Conservation (phyloP, 2,113 vertebrate genomes). For the Eurypyga helias region DNA sequence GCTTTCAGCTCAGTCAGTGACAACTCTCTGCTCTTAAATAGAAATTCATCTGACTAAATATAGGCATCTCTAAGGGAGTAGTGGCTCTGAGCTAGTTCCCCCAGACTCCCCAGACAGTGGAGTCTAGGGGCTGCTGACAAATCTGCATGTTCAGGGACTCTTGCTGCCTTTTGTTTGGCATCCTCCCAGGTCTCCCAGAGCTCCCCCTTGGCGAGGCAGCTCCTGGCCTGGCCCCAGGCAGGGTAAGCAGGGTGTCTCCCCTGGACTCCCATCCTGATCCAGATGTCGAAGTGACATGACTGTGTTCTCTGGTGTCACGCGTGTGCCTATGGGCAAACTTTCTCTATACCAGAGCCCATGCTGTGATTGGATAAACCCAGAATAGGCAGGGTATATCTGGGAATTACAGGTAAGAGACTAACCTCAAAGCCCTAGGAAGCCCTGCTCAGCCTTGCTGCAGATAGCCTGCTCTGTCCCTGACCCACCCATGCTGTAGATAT, state of each 20-base stretch:
- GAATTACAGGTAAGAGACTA: background rate
- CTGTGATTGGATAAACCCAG: background rate
- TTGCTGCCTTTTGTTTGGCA: background rate
- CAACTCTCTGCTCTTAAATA: background rate
- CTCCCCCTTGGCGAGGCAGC: background rate
- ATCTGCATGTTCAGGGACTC: background rate
- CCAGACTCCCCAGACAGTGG: background rate
- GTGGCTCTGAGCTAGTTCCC: background rate
- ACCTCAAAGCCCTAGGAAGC: background rate
- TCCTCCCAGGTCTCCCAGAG: background rate
- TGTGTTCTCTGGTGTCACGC: background rate
- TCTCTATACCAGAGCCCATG: background rate
- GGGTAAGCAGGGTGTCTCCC: background rate
- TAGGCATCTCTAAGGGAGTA: background rate
- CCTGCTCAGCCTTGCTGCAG: background rate
- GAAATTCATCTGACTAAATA: constrained; percentile 10
- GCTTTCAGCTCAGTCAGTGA: constrained; percentile 6
- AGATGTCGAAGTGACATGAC: background rate
- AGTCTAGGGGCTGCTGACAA: background rate
- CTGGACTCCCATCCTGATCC: background rate
- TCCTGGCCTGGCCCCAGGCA: background rate
- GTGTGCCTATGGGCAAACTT: background rate
- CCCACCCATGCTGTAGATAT: background rate
- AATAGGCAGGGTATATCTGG: background rate
- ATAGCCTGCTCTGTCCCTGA: background rate